Evolutionary conservation across 2,888 invertebrate genomes (phyloP).

Genomic region (Megamerina dolium): DNA sequence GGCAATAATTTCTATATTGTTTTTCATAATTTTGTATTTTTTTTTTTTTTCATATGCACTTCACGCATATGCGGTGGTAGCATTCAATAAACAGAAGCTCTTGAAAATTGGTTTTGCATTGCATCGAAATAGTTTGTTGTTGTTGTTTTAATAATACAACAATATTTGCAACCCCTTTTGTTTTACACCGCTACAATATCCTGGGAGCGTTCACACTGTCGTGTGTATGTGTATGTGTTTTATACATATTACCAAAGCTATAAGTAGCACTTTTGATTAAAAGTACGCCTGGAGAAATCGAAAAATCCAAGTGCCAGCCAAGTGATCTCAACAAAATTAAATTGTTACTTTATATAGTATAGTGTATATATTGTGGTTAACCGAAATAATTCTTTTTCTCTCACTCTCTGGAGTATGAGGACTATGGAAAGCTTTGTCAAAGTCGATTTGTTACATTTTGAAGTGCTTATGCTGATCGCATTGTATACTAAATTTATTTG

Average conservation of each 20-base stretch:
- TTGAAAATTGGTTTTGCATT: constrained; percentile 30
- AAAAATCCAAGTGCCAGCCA: constrained; percentile 2
- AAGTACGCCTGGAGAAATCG: neutral
- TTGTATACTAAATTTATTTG: constrained; percentile 30
- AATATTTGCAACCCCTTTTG: constrained; percentile 37
- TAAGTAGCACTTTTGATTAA: constrained; percentile 3
- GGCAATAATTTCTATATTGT: neutral
- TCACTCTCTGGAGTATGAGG: constrained; percentile 4
- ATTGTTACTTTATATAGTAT: constrained; percentile 11
- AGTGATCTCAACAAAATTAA: constrained; percentile 19
- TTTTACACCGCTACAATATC: constrained; percentile 24
- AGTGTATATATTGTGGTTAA: neutral
- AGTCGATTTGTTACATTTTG: constrained; percentile 45
- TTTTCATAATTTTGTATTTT: constrained; percentile 24
- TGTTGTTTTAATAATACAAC: too few species aligned
- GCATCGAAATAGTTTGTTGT: constrained; percentile 26
- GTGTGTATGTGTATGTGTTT: too few species aligned
- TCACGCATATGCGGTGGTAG: constrained; percentile 33
- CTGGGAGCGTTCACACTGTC: constrained; percentile 22
- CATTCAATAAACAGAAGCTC: constrained; percentile 37
- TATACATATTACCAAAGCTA: too few species aligned
- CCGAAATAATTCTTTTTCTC: too few species aligned
- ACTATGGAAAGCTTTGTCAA: constrained; percentile 35
- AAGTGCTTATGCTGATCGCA: constrained; percentile 23
- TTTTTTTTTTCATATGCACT: too few species aligned